These are phyloP conservation scores for Drosophila biarmipes DNA, from an alignment of 1,140 invertebrate genomes.

Conservation along the genomic window DNA sequence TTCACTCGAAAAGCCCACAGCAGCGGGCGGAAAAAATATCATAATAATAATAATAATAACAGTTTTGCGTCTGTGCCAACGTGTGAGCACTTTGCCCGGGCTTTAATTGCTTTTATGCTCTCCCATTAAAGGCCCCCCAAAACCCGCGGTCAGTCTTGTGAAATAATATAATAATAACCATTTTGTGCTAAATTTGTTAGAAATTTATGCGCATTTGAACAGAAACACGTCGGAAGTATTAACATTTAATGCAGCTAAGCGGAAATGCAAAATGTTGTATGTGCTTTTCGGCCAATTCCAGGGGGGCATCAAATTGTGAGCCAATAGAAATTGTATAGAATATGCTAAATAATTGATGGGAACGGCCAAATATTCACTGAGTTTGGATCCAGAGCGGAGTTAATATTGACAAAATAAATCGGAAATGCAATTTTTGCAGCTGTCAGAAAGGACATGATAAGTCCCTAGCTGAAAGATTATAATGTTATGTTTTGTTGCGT, in stretches of 20 bases:
- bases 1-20: constrained; percentile 19
- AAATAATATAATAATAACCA: constrained; percentile 75
- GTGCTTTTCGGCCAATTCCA: constrained; percentile 10
- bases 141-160: constrained; percentile 34
- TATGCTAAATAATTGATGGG: constrained; percentile 37
- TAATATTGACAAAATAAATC: neutral
- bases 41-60: constrained; percentile 57
- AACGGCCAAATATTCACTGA: constrained; percentile 17
- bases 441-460: neutral
- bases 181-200: constrained; percentile 76
- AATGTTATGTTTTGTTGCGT: neutral
- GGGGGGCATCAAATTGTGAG: constrained; percentile 18
- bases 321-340: constrained; percentile 26
- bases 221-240: constrained; percentile 32
- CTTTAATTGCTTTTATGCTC: constrained; percentile 76
- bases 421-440: constrained; percentile 7
- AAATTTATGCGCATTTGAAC: constrained; percentile 46
- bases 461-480: neutral
- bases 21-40: constrained; percentile 13
- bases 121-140: constrained; percentile 44
- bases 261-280: constrained; percentile 37
- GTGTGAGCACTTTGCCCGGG: constrained; percentile 50
- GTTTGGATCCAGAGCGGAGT: neutral
- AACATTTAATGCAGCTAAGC: constrained; percentile 45
- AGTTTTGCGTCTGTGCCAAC: constrained; percentile 37